These are phyloP conservation scores for Papilio polytes DNA, from an alignment of 1,140 invertebrate genomes.

Conservation along the genomic window DNA sequence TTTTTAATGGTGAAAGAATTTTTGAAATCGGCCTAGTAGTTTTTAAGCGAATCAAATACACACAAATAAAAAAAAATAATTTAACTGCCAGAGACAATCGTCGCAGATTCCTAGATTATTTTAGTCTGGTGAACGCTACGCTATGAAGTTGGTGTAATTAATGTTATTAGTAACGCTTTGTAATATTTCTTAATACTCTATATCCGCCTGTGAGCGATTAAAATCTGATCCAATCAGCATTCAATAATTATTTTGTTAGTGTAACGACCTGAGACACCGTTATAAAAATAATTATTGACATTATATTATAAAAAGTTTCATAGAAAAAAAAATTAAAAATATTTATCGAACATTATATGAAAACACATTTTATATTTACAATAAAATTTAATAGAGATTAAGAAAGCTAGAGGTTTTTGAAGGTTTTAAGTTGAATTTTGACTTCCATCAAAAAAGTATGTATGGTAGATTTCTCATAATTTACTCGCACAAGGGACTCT, in stretches of 20 bases:
- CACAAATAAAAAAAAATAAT: too few species aligned
- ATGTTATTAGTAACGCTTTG: neutral
- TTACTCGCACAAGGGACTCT: too few species aligned
- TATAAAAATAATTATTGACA: neutral
- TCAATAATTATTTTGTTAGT: slow-evolving; percentile 7
- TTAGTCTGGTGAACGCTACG: neutral
- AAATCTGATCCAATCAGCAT: slow-evolving; percentile 1
- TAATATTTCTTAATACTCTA: neutral
- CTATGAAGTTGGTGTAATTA: neutral
- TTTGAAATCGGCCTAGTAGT: too few species aligned
- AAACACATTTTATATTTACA: too few species aligned
- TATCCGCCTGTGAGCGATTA: neutral
- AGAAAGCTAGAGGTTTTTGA: too few species aligned
- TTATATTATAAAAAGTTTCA: neutral
- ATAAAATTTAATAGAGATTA: too few species aligned
- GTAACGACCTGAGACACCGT: neutral
- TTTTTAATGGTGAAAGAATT: too few species aligned
- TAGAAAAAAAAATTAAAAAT: neutral
- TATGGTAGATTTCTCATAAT: too few species aligned
- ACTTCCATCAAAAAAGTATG: too few species aligned
- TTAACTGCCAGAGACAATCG: neutral
- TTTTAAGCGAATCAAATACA: too few species aligned
- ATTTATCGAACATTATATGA: neutral
- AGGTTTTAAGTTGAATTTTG: too few species aligned
- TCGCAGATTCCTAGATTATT: neutral